Percentiles rank a stretch among this genome's conserved stretches.
Evolutionary conservation across 2,888 invertebrate genomes (phyloP).

Genomic region (Himalopsyche anomala): DNA sequence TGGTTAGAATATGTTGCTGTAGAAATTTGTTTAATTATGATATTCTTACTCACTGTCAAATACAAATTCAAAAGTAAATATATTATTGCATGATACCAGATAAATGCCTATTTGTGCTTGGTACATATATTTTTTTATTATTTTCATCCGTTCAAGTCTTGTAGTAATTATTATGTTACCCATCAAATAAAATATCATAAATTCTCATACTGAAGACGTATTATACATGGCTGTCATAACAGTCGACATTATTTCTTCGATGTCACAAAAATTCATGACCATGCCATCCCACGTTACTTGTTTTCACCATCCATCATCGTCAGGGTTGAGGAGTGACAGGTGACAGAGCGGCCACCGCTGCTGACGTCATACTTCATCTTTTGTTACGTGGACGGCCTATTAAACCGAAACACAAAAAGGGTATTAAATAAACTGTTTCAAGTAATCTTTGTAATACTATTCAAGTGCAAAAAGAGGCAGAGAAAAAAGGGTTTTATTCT

Average conservation of each 20-base stretch:
- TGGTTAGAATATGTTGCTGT: no score
- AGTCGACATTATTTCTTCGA: background rate
- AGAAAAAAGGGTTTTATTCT: no score
- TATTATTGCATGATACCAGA: no score
- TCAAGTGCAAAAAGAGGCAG: no score
- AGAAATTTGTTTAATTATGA: no score
- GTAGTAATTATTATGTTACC: no score
- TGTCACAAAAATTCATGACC: conserved; percentile 46
- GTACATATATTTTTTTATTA: no score
- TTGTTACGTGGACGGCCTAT: background rate
- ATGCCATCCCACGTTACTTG: conserved; percentile 9
- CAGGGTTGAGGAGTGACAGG: conserved; percentile 20
- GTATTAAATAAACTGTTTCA: background rate
- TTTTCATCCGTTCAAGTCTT: no score
- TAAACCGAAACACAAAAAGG: background rate
- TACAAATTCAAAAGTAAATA: no score
- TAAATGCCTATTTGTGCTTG: no score
- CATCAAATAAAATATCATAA: background rate
- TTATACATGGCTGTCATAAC: background rate
- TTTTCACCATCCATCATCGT: conserved; percentile 41
- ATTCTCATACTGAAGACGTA: background rate
- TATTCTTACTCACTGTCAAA: no score
- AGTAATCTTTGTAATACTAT: no score
- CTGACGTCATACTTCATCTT: conserved; percentile 26
- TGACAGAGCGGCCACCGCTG: conserved; percentile 22